Percentiles rank a stretch among this genome's conserved stretches.
phyloP scores from a whole-genome alignment of 1,140 invertebrate species.

The Macrotrachela quadricornifera region DNA sequence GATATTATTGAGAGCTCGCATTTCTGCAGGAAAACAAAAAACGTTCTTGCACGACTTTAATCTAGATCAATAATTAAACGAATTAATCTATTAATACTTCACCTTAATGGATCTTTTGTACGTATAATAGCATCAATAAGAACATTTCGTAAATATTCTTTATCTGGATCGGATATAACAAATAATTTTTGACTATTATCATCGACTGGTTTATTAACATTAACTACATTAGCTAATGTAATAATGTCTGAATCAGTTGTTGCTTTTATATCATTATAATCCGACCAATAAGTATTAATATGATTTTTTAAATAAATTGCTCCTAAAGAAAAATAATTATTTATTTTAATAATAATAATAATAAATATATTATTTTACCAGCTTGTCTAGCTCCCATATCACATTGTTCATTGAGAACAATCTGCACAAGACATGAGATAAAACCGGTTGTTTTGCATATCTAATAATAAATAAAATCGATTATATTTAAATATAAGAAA shows the following conservation, averaged over 20 bases:
- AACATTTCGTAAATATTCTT: slow-evolving; percentile 65
- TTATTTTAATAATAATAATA: no score
- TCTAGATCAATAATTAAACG: no score
- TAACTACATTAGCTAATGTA: no score
- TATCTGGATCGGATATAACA: slow-evolving; percentile 81
- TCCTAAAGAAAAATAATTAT: neutral
- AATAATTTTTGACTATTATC: slow-evolving; percentile 46
- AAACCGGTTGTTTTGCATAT: slow-evolving; percentile 88
- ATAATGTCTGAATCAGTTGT: slow-evolving; percentile 32
- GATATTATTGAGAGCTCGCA: no score
- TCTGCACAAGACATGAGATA: slow-evolving; percentile 67
- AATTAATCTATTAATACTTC: no score
- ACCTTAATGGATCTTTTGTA: slow-evolving; percentile 61
- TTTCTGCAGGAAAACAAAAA: no score
- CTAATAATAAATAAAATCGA: slow-evolving; percentile 16
- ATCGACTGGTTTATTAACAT: slow-evolving; percentile 21
- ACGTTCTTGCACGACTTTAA: no score
- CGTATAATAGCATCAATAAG: slow-evolving; percentile 84
- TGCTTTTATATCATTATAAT: slow-evolving; percentile 25
- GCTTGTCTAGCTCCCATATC: slow-evolving; percentile 81
- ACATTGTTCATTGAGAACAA: slow-evolving; percentile 61
- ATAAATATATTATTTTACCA: slow-evolving; percentile 19
- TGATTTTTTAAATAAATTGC: slow-evolving; percentile 92
- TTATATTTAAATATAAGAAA: neutral
- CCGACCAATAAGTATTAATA: slow-evolving; percentile 65